Base-by-base conservation (phyloP, 2,113 vertebrate genomes). In the Lagenorhynchus albirostris region DNA sequence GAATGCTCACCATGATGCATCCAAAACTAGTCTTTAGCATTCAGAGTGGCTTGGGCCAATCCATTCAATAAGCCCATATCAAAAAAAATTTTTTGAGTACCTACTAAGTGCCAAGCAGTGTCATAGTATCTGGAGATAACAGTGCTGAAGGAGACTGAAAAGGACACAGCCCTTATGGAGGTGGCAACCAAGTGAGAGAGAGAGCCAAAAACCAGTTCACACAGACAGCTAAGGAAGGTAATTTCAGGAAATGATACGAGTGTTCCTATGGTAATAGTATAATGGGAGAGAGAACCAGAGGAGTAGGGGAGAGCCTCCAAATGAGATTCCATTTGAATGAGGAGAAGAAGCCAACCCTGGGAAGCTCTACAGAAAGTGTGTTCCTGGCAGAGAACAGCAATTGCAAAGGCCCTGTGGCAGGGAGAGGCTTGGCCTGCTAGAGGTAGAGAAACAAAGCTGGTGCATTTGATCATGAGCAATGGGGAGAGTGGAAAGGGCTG, bases 401-500 rank as follows among this genome's bases (percentile, higher is more conserved):
- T 7, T 31, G 38, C 85, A 38, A 53, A 86, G 89, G 53, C 36
- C 96, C 67, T 2, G 50, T 0, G 73, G 95, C 92, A n/a, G 71
- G 63, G 36, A 20, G 23, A 14, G 41, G n/a, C 62, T 25, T 20
- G 26, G 4, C 9, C 0, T 2, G 12, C 2, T 7, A 33, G 18
- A 8, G 53, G 62, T 7, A 2, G 1, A 2, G 60, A 81, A 21
- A 23, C 1, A 0, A 50, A 80, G 50, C 60, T 1, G 18, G 7
- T 23, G 26, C 13, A 0, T 44, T 62, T 38, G 33, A 4, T 25
- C 8, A 0, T 1, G 38, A 74, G n/a, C 29, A 3, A 4, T 26
- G 4, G 13, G 47, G 29, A 17, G 23, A 1, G 11, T 17, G 8
- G 67, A 11, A 29, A 23, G 55, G 17, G 29, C 14, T 1, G 41